Base-by-base conservation (phyloP, 2,797 vertebrate species). In the Tympanoctomys barrerae region DNA sequence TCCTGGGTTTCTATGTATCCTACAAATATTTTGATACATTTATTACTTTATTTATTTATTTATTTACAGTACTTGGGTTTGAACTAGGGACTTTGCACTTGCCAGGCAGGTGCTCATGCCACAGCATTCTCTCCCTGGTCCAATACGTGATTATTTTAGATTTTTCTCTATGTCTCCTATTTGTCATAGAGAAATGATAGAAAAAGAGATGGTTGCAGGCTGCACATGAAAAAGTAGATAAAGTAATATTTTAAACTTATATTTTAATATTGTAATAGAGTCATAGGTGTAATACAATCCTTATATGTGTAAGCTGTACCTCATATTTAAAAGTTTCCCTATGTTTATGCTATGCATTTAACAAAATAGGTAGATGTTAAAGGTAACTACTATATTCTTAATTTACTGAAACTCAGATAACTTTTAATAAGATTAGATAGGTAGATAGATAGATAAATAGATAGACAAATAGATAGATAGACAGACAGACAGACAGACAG, bases 331-430 rank as follows among this genome's bases (percentile, higher is more conserved):
- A 77, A 81, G 3, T 21, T 13, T 5, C 13, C 1, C 9, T 46
- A 59, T 52, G 33, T 75, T 7, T 79, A n/a, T n/a, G 77, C 36
- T 52, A 71, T 77, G 12, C 33, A 77, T 90, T 82, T 85, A 80
- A 28, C 54, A 86, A 78, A 87, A 75, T 81, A 93, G 90, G 75
- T 92, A 80, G 39, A 90, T 26, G 14, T 75, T 59, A 81, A 71
- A 89, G n/a, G 42, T 71, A 28, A 11, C 24, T 79, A 83, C 21
- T 14, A 49, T 1, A 14, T 0, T 46, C 73, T 91, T 75, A 80
- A 89, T 0, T 4, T 39, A 28, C 54, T 57, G 54, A 94, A 87
- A 94, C 62, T 92, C 87, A 26, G 62, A 52, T 89, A 10, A 83
- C 36, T 95, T 97, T 92, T 61, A 61, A 22, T 87, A 80, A 89